Conservation (phyloP, 2,113 vertebrate species). For the Misgurnus anguillicaudatus region DNA sequence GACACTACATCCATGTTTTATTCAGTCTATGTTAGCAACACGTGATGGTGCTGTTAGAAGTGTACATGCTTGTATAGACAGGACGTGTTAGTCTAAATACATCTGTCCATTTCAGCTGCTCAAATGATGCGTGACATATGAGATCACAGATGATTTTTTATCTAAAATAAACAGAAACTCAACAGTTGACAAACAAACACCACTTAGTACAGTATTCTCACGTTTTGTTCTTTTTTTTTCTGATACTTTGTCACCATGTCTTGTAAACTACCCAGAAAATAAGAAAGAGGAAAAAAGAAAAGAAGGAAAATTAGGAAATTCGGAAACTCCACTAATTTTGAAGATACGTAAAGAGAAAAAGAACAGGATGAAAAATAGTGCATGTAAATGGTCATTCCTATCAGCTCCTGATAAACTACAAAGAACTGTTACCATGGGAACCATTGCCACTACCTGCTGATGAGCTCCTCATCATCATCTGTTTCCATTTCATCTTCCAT, state of each 20-base stretch:
- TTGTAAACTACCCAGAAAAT: constrained; percentile 86
- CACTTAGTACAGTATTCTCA: constrained; percentile 76
- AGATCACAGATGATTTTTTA: constrained; percentile 42
- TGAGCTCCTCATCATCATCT: constrained; percentile 93
- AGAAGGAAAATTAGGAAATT: constrained; percentile 46
- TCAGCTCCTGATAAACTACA: constrained; percentile 17
- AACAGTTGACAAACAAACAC: constrained; percentile 50
- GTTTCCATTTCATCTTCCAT: constrained; percentile 99
- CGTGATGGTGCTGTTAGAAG: no score
- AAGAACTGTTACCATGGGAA: constrained; percentile 10
- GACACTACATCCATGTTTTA: no score
- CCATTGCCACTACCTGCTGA: constrained; percentile 85
- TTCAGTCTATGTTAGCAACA: no score
- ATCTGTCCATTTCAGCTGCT: not conserved
- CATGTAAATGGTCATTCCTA: not conserved
- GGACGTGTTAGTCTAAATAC: not conserved
- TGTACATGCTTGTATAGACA: constrained; percentile 2
- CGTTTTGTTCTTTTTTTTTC: constrained; percentile 98
- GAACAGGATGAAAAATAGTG: not conserved
- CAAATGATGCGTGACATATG: not conserved
- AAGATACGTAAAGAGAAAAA: not conserved
- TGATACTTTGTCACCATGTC: constrained; percentile 99
- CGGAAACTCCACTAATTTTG: not conserved
- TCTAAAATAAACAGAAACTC: constrained; percentile 38
- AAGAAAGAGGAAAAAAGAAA: constrained; percentile 53